Conservation (phyloP, 1,140 invertebrate genomes). For the Calosoma granatense region DNA sequence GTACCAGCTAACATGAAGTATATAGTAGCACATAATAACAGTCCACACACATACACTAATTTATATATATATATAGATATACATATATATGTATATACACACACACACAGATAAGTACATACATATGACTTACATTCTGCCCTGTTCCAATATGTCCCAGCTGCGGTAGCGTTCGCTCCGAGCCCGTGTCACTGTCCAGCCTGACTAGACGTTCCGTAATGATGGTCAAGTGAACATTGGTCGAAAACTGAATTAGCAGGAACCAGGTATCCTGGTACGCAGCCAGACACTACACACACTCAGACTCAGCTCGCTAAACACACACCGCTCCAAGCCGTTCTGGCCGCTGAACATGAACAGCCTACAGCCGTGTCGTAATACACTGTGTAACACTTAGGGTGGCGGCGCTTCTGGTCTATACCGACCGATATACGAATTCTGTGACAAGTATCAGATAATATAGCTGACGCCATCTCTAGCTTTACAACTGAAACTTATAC, state of each 20-base stretch:
- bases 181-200: conserved; percentile 23
- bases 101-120: background rate
- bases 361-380: background rate
- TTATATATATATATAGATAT: no score
- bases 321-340: conserved; percentile 5
- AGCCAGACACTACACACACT: conserved; percentile 27
- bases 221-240: conserved; percentile 28
- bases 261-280: conserved; percentile 22
- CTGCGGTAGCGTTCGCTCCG: conserved; percentile 25
- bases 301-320: conserved; percentile 19
- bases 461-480: background rate
- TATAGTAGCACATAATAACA: no score
- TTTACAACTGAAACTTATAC: background rate
- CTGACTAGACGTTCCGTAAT: conserved; percentile 23
- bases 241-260: conserved; percentile 21
- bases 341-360: background rate
- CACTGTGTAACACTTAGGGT: background rate
- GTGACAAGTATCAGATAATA: no score
- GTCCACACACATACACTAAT: no score
- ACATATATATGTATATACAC: no score
- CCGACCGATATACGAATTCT: no score
- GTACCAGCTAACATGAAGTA: no score
- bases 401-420: background rate
- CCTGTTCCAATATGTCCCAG: conserved; percentile 26
- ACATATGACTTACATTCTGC: conserved; percentile 20